Conservation (phyloP, 2,888 invertebrate species). For the Perdita meconis region DNA sequence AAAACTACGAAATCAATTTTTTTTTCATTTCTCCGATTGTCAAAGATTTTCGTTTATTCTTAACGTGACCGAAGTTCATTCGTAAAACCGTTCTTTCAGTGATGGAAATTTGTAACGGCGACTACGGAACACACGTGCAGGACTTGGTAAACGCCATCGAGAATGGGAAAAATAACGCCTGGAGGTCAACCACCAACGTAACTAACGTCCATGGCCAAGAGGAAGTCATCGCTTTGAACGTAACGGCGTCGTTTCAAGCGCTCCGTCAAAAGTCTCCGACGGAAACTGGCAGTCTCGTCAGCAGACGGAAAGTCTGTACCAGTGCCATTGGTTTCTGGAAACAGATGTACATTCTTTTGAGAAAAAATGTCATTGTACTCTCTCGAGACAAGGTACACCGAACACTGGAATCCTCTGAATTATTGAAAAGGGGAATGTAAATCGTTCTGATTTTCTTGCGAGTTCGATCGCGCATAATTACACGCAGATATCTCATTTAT, state of each 20-base stretch:
- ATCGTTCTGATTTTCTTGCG: too few relatives aligned
- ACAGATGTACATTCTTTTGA: slow-evolving; percentile 87
- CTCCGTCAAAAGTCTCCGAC: slow-evolving; percentile 76
- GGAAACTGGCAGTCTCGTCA: slow-evolving; percentile 72
- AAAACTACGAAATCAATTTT: too few relatives aligned
- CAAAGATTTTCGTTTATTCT: too few relatives aligned
- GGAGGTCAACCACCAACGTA: slow-evolving; percentile 81
- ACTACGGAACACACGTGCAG: slow-evolving; percentile 88
- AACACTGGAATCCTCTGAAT: too few relatives aligned
- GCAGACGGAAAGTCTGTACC: slow-evolving; percentile 71
- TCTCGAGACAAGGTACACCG: slow-evolving; percentile 86
- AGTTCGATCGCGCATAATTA: too few relatives aligned
- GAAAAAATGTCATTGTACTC: slow-evolving; percentile 87
- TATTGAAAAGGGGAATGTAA: too few relatives aligned
- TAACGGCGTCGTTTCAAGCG: slow-evolving; percentile 85
- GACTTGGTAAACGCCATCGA: slow-evolving; percentile 87
- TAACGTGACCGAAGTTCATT: too few relatives aligned
- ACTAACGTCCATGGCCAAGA: slow-evolving; percentile 73
- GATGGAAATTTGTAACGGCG: slow-evolving; percentile 92
- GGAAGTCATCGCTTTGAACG: slow-evolving; percentile 85
- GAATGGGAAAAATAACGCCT: slow-evolving; percentile 87
- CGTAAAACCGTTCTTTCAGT: slow-evolving; percentile 87
- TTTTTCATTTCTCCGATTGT: too few relatives aligned
- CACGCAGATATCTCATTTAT: too few relatives aligned
- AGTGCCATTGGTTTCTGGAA: slow-evolving; percentile 87